Percentiles rank a stretch among this genome's conserved stretches.
These are phyloP conservation scores for Pipistrellus kuhlii DNA, from an alignment of 2,797 vertebrate genomes.

Conservation along the genomic window DNA sequence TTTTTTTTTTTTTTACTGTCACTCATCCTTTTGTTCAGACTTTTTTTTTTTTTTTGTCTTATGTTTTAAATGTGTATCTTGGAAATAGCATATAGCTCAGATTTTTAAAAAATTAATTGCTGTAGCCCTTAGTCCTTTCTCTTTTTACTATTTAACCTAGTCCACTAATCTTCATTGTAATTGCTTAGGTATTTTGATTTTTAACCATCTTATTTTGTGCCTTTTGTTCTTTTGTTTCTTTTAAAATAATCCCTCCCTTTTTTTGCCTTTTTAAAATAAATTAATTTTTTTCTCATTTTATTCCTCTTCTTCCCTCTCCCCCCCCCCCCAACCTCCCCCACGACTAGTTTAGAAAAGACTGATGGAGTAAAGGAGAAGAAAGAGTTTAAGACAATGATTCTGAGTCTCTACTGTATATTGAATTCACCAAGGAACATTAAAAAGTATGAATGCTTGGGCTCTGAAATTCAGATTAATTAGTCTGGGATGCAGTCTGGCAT, in stretches of 20 bases:
- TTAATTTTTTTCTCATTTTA: not conserved
- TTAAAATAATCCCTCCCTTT: not conserved
- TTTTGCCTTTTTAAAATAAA: conserved; percentile 11
- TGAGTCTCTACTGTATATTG: not conserved
- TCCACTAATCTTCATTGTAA: not conserved
- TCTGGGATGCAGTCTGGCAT: not conserved
- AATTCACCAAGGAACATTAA: not conserved
- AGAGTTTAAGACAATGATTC: not conserved
- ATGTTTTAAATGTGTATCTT: not conserved
- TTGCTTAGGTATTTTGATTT: not conserved
- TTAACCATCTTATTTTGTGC: not conserved
- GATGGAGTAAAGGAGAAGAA: not conserved
- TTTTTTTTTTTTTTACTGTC: not conserved
- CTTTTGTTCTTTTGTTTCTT: not conserved
- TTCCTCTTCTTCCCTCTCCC: too few relatives aligned
- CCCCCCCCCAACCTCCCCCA: fast-evolving
- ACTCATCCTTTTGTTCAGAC: not conserved
- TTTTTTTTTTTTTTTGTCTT: not conserved
- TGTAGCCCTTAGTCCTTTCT: not conserved
- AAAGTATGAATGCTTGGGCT: not conserved
- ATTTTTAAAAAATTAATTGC: not conserved
- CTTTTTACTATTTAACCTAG: not conserved
- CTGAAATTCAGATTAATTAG: not conserved
- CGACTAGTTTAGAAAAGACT: not conserved
- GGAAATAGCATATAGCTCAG: not conserved